Conservation (phyloP, 2,888 invertebrate species). For the Lithophane semibrunnea region DNA sequence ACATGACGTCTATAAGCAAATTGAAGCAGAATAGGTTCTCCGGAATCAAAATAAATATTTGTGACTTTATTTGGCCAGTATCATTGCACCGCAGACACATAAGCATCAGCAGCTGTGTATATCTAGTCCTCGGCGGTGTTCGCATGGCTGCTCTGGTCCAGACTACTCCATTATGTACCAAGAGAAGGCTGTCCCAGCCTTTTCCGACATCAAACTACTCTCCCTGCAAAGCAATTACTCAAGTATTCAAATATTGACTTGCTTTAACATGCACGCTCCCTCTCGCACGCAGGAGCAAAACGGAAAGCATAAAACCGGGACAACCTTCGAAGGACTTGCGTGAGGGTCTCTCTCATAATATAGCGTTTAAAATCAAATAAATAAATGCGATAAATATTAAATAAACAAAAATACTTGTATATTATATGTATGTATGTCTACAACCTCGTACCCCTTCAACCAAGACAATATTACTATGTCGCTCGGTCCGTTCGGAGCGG, state of each 20-base stretch:
- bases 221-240: slow-evolving; percentile 86
- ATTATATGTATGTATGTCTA: slow-evolving; percentile 75
- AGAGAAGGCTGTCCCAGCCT: slow-evolving; percentile 89
- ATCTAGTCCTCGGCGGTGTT: slow-evolving; percentile 64
- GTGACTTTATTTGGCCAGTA: slow-evolving; percentile 90
- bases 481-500: slow-evolving; percentile 76
- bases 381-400: slow-evolving; percentile 89
- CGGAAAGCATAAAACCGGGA: slow-evolving; percentile 91
- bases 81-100: slow-evolving; percentile 85
- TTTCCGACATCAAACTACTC: slow-evolving; percentile 75
- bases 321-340: slow-evolving; percentile 90
- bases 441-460: slow-evolving; percentile 90
- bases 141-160: slow-evolving; percentile 78
- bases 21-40: slow-evolving; percentile 91
- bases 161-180: slow-evolving; percentile 75
- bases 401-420: slow-evolving; percentile 86
- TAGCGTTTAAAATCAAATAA: slow-evolving; percentile 87
- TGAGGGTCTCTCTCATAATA: slow-evolving; percentile 80
- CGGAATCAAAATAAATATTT: slow-evolving; percentile 88
- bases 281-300: slow-evolving; percentile 82
- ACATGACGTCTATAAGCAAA: slow-evolving; percentile 90
- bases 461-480: slow-evolving; percentile 87
- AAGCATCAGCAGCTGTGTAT: slow-evolving; percentile 79
- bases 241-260: slow-evolving; percentile 79
- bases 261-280: slow-evolving; percentile 86